These are phyloP conservation scores for Lucilia sericata DNA, from an alignment of 1,140 invertebrate species.

Conservation along the genomic window DNA sequence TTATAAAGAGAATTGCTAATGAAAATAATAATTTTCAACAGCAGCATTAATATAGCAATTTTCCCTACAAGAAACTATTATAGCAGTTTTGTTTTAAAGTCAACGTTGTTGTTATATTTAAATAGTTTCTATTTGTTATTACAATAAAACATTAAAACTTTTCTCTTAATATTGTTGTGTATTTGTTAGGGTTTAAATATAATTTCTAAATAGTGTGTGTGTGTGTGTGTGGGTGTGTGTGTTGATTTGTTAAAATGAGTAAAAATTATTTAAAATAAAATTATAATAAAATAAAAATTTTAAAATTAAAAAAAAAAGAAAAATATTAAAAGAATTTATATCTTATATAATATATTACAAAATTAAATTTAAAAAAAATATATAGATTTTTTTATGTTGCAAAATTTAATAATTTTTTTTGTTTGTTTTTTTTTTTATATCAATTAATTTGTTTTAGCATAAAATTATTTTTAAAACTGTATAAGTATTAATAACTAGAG, in stretches of 20 bases:
- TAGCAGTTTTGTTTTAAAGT: no score
- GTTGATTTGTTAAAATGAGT: constrained; percentile 30
- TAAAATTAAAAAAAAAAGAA: constrained; percentile 32
- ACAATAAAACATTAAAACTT: constrained; percentile 14
- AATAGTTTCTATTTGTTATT: neutral
- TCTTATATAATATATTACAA: constrained; percentile 30
- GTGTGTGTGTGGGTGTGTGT: constrained; percentile 15
- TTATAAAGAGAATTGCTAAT: no score
- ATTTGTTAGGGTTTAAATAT: neutral
- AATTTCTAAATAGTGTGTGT: constrained; percentile 33
- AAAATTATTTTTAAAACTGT: constrained; percentile 39
- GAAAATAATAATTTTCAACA: no score
- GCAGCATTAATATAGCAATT: no score
- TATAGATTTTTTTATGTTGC: neutral
- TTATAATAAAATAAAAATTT: constrained; percentile 21
- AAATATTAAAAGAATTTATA: neutral
- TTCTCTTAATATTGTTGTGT: neutral
- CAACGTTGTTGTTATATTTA: no score
- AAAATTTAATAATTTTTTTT: constrained; percentile 11
- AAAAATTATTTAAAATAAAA: constrained; percentile 38
- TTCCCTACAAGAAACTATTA: no score
- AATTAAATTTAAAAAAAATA: constrained; percentile 32
- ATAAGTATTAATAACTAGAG: constrained; percentile 52
- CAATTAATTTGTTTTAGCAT: constrained; percentile 35
- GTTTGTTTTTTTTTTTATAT: constrained; percentile 30